Base-by-base conservation (phyloP, 1,140 invertebrate species). In the Ericerus pela region DNA sequence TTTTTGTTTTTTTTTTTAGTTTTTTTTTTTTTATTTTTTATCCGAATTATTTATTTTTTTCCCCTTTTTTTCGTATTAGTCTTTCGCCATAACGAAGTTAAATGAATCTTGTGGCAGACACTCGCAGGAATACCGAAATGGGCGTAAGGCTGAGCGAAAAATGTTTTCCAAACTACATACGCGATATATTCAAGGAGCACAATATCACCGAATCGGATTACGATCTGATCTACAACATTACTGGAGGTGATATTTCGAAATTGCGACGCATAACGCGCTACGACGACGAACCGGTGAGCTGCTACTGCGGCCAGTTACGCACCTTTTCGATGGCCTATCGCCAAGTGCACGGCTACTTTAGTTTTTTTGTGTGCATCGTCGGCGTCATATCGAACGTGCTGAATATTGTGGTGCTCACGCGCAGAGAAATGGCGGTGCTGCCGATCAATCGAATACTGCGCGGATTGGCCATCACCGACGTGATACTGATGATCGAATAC, bases 401-500 rank as follows among this genome's bases (percentile, higher is more conserved):
- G 57, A 98, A 96, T 71, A 92, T 98, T 33, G 81, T 85, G 18
- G 91, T 98, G 4, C 72, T 98, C 20, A 92, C 91, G 0, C 78
- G 90, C 11, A 74, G 82, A 3, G 85, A 92, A 65, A 94, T 96
- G 90, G 71, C 75, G 37, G 85, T 89, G 1, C 55, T 53, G 37
- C 88, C 92, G 0, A 95, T 91, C 10, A 96, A 96, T 69, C 79
- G 82, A 38, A 91, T 90, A 63, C 74, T 82, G 1, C 92, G 88
- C 0, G 89, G 85, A 5, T 73, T 96, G 18, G 92, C 93, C 0
- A 77, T 93, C 0, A 86, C 88, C 1, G 91, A 96, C 69, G 75
- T 95, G 41, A 72, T 93, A 0, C 88, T 95, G 0, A 96, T 96
- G 90, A 68, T 89, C 37, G 88, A 91, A 58, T 96, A 96, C 67